A percentile compares a stretch with the other conserved stretches of the same genome.
Conservation (phyloP, 2,888 invertebrate species). For the Tetragonisca angustula region DNA sequence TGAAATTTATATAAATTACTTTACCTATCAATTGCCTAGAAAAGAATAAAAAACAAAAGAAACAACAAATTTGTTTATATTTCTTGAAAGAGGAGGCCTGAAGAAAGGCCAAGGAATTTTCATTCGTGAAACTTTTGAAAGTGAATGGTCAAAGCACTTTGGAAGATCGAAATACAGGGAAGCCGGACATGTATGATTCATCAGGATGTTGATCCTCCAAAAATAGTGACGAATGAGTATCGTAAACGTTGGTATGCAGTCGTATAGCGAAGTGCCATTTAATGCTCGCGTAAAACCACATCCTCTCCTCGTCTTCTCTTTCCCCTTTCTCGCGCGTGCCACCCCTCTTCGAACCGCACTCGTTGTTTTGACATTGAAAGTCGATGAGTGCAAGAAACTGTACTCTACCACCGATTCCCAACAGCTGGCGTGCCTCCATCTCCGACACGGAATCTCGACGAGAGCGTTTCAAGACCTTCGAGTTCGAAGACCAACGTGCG, state of each 20-base stretch:
- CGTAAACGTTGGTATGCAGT: conserved; percentile 44
- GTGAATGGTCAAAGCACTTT: conserved; percentile 1
- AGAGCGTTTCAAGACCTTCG: conserved; percentile 1
- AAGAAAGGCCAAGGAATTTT: conserved; percentile 6
- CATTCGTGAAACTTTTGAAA: conserved; percentile 10
- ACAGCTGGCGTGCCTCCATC: conserved; percentile 37
- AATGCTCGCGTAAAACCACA: conserved; percentile 40
- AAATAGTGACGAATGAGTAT: conserved; percentile 50
- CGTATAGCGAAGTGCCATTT: conserved; percentile 45
- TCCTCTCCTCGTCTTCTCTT: neutral
- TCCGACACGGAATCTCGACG: conserved; percentile 8
- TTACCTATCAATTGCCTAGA: neutral
- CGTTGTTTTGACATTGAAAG: conserved; percentile 46
- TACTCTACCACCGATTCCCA: neutral
- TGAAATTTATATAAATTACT: neutral
- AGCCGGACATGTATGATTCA: conserved; percentile 40
- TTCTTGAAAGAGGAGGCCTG: neutral
- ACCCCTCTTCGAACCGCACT: conserved; percentile 18
- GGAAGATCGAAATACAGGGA: conserved; percentile 47
- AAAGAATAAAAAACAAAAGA: neutral
- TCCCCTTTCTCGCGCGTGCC: neutral
- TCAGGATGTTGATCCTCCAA: conserved; percentile 55
- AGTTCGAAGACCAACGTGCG: neutral
- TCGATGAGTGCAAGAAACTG: conserved; percentile 33
- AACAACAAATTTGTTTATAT: neutral